Percentiles rank a stretch among this genome's conserved stretches.
Conservation (phyloP, 2,888 invertebrate species). For the Drosophila parthenogenetica region DNA sequence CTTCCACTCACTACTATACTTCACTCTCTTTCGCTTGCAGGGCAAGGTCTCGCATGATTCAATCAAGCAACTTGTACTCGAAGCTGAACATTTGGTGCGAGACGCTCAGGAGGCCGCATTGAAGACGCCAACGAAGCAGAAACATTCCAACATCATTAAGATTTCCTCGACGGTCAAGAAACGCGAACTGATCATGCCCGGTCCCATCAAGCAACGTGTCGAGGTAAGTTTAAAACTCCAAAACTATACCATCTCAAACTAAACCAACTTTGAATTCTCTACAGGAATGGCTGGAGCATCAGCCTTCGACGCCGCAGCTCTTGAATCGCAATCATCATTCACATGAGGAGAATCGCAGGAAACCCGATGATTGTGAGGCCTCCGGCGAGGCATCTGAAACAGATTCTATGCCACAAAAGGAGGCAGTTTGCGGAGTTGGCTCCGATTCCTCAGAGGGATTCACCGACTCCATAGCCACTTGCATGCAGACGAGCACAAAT, state of each 20-base stretch:
- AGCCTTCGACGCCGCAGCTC: conserved; percentile 76
- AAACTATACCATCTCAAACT: neutral
- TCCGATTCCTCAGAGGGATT: conserved; percentile 92
- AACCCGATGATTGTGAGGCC: conserved; percentile 89
- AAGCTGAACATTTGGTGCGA: conserved; percentile 92
- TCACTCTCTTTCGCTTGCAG: conserved; percentile 50
- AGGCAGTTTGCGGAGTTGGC: conserved; percentile 83
- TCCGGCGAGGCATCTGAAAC: conserved; percentile 93
- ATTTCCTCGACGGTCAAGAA: conserved; percentile 84
- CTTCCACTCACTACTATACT: conserved; percentile 12
- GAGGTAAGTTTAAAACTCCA: conserved; percentile 72
- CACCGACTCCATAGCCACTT: conserved; percentile 90
- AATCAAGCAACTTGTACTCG: conserved; percentile 91
- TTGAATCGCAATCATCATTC: conserved; percentile 55
- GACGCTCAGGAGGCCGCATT: conserved; percentile 82
- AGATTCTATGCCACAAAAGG: conserved; percentile 86
- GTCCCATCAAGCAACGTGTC: conserved; percentile 84
- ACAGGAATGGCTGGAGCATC: conserved; percentile 85
- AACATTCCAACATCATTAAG: conserved; percentile 82
- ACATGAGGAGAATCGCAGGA: conserved; percentile 37
- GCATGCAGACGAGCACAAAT: conserved; percentile 86
- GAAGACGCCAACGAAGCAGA: conserved; percentile 84
- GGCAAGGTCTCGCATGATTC: conserved; percentile 86
- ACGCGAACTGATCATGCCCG: conserved; percentile 83
- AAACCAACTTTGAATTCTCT: neutral